Percentiles rank a stretch among this genome's conserved stretches.
phyloP scores from a whole-genome alignment of 2,888 invertebrate genomes.

The Pristionchus mayeri region DNA sequence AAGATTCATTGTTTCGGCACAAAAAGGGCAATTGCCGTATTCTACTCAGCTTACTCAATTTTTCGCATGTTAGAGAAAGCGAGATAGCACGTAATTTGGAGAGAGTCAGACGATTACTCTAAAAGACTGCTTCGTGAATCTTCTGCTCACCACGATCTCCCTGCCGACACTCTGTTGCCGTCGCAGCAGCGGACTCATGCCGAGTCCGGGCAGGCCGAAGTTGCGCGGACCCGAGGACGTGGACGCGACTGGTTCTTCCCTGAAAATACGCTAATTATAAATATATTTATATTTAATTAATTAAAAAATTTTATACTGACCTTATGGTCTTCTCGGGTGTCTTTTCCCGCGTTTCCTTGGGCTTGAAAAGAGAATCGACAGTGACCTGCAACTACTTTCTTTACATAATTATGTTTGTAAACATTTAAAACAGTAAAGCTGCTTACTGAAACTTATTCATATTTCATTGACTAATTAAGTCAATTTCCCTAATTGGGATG shows the following conservation, averaged over 20 bases:
- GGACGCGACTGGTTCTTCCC: not conserved
- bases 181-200: conserved; percentile 30
- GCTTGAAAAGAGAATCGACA: conserved; percentile 64
- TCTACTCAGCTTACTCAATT: too few relatives aligned
- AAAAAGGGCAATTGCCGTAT: too few relatives aligned
- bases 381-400: conserved; percentile 48
- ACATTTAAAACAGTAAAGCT: too few relatives aligned
- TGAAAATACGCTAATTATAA: not conserved
- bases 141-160: conserved; percentile 18
- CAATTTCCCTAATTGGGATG: too few relatives aligned
- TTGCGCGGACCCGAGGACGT: not conserved
- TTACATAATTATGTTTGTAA: not conserved
- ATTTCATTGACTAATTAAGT: too few relatives aligned
- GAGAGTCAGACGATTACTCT: too few relatives aligned
- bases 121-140: too few relatives aligned
- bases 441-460: too few relatives aligned
- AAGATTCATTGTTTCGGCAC: too few relatives aligned
- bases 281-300: not conserved
- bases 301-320: not conserved
- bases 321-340: not conserved
- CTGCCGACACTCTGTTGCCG: conserved; percentile 26
- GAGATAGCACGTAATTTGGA: not conserved
- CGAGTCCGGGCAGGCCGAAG: conserved; percentile 5
- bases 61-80: too few relatives aligned
- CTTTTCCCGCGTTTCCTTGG: conserved; percentile 42